Base-by-base conservation (phyloP, 2,888 invertebrate genomes). In the Villa cingulata region DNA sequence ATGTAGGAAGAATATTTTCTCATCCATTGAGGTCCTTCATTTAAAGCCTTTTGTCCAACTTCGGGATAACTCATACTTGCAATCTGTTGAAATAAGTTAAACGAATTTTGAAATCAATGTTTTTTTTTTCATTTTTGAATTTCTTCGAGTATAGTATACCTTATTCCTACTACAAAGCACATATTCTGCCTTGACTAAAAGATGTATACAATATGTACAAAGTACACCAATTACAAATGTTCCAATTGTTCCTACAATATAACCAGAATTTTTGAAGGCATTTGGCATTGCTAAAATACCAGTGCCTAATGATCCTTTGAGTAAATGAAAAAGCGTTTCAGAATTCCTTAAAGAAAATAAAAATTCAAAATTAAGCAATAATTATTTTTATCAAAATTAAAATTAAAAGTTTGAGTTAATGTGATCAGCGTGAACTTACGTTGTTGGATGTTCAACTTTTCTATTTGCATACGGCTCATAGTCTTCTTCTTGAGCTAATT, bases 131-230 rank as follows among this genome's bases (percentile, higher is more conserved):
- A 23, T 23, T 23, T 23, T 9, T 34, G 12, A 34, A 15, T 34
- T 15, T 34, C 3, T 34, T 34, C 34, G 12, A 14, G 14, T 17
- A 40, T n/a, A 19, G 41, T 48, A 45, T 40, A 65, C 65, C 70
- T 70, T 59, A 68, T 66, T 72, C 20, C 76, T 66, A 53, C 73
- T 73, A 59, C 82, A 82, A 4, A 80, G 64, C 46, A 72, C 75
- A 59, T 74, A 74, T 59, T 77, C 77, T 12, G 75, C 70, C 38
- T 69, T 68, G 7, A 76, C 80, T 53, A 97, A 72, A 53, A 92
- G 74, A 63, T 94, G 89, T 69, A 96, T 92, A 63, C 95, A 95
- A 68, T 95, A 94, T 4, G 91, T 86, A 70, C 92, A 92, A 34
- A 96, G 76, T 20, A 86, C 66, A 1, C 94, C 95, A 56, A 97